Base-by-base conservation (phyloP, 2,888 invertebrate species). In the Strigamia maritima region DNA sequence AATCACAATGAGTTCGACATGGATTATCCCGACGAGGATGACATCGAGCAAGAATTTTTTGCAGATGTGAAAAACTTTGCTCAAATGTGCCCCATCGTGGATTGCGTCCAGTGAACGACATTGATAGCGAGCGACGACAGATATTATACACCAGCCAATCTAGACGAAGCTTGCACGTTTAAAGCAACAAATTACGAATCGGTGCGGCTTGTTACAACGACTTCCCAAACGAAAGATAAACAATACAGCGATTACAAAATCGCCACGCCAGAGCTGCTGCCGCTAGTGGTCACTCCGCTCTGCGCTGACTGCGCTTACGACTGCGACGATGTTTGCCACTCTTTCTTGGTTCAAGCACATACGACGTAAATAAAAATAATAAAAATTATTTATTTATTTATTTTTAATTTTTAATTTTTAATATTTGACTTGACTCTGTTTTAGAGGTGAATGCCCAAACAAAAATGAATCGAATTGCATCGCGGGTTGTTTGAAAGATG, bases 281-380 rank as follows among this genome's bases (percentile, higher is more conserved):
- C 76, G 65, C 2, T 35, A 44, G 44, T n/a, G n/a, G 44, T 44
- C n/a, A 44, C 75, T 70, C 49, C 83, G 24, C 84, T 86, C 7
- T 94, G 94, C 83, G 89, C 88, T 0, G 82, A 90, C 0, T 94
- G 94, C 84, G 92, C 92, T 0, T 90, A 91, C 83, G 88, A 90
- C 12, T 95, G 95, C 84, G 89, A 90, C 81, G 88, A 89, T 80
- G 87, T 93, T 0, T 95, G 95, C 83, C 87, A 81, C 14, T 80
- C 81, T 22, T 80, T 81, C 49, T 35, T 79, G 16, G 26, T 24
- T 4, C 38, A 76, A 65, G 40, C 75, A 8, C 74, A 24, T 19
- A 40, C 49, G 24, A 79, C 40, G 80, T 79, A 78, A 76, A 12
- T 80, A 28, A 19, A 26, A n/a, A 79, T 19, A 19, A 40, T n/a